A percentile compares a stretch with the other conserved stretches of the same genome.
Evolutionary conservation across 2,888 invertebrate species (phyloP).

Genomic region (Harpalus rufipes): DNA sequence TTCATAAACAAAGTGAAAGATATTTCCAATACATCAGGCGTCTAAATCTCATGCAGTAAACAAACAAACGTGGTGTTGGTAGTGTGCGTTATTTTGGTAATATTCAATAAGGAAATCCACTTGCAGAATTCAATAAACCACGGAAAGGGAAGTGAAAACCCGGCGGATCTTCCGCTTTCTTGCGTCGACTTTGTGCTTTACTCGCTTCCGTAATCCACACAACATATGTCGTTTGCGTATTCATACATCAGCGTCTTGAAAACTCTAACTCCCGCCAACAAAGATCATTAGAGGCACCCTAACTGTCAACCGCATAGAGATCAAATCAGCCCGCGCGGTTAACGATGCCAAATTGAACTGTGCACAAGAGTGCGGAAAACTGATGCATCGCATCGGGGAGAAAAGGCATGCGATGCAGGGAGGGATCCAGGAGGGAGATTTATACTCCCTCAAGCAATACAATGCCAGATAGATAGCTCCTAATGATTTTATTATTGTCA

Average conservation of each 20-base stretch:
- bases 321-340: conserved; percentile 45
- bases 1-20: background rate
- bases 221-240: conserved; percentile 73
- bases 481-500: conserved; percentile 48
- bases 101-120: conserved; percentile 64
- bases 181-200: conserved; percentile 39
- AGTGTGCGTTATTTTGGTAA: conserved; percentile 43
- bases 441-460: conserved; percentile 8
- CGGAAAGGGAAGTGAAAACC: conserved; percentile 52
- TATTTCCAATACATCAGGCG: background rate
- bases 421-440: conserved; percentile 39
- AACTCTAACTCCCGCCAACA: conserved; percentile 52
- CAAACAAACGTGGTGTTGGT: conserved; percentile 5
- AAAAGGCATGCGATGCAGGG: background rate
- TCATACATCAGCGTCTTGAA: conserved; percentile 71
- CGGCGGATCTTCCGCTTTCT: conserved; percentile 48
- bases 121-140: conserved; percentile 59
- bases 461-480: conserved; percentile 12
- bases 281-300: conserved; percentile 50
- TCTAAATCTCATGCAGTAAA: conserved; percentile 27
- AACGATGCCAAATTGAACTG: conserved; percentile 59
- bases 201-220: conserved; percentile 58
- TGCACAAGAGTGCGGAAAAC: conserved; percentile 47
- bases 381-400: conserved; percentile 21
- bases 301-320: conserved; percentile 46